Conservation (phyloP, 2,113 vertebrate species). For the Sphyrna mokarran region DNA sequence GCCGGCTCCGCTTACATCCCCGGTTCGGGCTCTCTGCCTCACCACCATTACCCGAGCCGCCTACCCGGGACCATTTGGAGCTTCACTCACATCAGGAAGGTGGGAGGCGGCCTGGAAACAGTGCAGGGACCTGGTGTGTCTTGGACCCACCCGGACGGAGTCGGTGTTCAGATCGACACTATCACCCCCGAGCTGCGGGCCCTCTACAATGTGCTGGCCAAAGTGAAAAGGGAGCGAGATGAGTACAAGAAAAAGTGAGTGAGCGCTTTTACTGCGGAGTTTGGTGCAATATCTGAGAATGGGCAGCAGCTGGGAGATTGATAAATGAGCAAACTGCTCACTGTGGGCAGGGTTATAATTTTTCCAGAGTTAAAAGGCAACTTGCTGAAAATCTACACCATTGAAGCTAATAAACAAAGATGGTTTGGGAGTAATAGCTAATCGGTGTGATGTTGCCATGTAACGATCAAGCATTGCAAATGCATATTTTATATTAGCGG, state of each 20-base stretch:
- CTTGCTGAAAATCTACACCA: too few relatives aligned
- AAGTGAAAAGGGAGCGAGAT: constrained; percentile 90
- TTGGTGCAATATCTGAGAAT: constrained; percentile 3
- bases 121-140: constrained; percentile 82
- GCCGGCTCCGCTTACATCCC: constrained; percentile 43
- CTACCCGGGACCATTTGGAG: constrained; percentile 82
- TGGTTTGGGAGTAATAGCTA: not conserved
- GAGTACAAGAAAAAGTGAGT: constrained; percentile 93
- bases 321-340: not conserved
- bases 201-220: constrained; percentile 92
- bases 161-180: constrained; percentile 95
- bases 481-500: not conserved
- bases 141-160: constrained; percentile 89
- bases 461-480: not conserved
- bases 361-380: not conserved
- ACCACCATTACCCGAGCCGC: constrained; percentile 51
- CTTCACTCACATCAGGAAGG: constrained; percentile 75
- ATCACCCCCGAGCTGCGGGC: constrained; percentile 96
- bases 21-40: constrained; percentile 48
- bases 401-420: not conserved
- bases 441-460: not conserved
- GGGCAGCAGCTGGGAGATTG: not conserved
- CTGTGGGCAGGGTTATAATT: not conserved
- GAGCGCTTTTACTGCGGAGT: constrained; percentile 3
- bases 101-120: constrained; percentile 72